phyloP scores from a whole-genome alignment of 2,797 vertebrate genomes.

The Chrysocyon brachyurus region DNA sequence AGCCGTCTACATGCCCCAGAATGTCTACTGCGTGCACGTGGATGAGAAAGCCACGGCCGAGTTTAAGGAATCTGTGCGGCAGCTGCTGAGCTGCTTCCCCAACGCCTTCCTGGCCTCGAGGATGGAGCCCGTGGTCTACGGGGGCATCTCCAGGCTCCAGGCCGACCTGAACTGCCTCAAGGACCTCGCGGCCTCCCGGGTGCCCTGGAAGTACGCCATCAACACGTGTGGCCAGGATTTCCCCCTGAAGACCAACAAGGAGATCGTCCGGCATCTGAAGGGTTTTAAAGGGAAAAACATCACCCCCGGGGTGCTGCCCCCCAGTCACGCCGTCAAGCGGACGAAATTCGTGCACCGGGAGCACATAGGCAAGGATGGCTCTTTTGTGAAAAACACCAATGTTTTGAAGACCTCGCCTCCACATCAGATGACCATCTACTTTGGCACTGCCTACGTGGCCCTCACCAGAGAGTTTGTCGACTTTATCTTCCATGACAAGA shows the following conservation, averaged over 20 bases:
- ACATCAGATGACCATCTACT: slow-evolving; percentile 86
- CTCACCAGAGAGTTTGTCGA: slow-evolving; percentile 84
- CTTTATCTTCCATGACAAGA: slow-evolving; percentile 82
- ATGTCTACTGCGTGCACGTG: slow-evolving; percentile 87
- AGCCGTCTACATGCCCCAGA: slow-evolving; percentile 86
- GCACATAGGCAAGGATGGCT: background rate
- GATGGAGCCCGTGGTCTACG: slow-evolving; percentile 84
- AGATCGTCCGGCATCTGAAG: slow-evolving; percentile 85
- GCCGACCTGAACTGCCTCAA: slow-evolving; percentile 86
- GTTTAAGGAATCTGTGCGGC: slow-evolving; percentile 66
- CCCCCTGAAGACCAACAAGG: slow-evolving; percentile 86
- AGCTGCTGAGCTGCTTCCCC: slow-evolving; percentile 82
- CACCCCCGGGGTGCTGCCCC: slow-evolving; percentile 85
- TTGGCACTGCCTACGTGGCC: slow-evolving; percentile 87
- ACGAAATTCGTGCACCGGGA: slow-evolving; percentile 82
- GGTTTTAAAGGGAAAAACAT: slow-evolving; percentile 85
- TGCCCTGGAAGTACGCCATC: slow-evolving; percentile 83
- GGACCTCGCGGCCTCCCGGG: slow-evolving; percentile 71
- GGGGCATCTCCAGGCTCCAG: slow-evolving; percentile 85
- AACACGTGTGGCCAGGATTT: slow-evolving; percentile 88
- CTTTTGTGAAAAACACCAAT: slow-evolving; percentile 67
- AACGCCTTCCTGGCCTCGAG: slow-evolving; percentile 85
- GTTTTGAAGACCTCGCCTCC: slow-evolving; percentile 82
- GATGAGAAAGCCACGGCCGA: slow-evolving; percentile 74
- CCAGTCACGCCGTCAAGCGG: background rate